Evolutionary conservation across 2,797 vertebrate genomes (phyloP).

Genomic region (Mus caroli): DNA sequence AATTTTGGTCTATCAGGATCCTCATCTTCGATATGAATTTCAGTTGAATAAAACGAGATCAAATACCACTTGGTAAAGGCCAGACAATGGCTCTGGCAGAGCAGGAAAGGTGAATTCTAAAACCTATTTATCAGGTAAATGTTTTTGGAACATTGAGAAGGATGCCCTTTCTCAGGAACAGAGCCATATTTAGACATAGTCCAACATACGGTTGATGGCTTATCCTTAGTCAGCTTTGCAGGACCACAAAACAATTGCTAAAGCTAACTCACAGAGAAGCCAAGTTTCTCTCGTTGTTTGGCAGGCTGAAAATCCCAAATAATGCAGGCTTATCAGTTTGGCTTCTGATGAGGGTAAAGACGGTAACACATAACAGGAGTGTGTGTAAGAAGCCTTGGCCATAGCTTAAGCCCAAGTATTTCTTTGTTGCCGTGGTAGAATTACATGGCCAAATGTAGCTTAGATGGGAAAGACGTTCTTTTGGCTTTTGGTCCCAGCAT

Average conservation of each 20-base stretch:
- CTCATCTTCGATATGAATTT: neutral
- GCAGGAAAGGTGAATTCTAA: neutral
- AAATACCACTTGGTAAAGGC: neutral
- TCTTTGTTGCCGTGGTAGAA: neutral
- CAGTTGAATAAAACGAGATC: slow-evolving; percentile 32
- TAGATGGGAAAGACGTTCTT: neutral
- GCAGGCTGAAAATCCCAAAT: neutral
- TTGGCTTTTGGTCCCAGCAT: neutral
- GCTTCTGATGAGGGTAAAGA: neutral
- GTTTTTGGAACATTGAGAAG: neutral
- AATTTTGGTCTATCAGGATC: neutral
- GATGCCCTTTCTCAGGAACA: neutral
- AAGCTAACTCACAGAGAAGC: neutral
- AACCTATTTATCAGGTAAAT: neutral
- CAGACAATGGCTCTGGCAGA: neutral
- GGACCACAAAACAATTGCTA: neutral
- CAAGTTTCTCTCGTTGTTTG: neutral
- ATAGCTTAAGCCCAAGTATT: neutral
- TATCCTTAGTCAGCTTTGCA: neutral
- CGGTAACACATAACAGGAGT: neutral
- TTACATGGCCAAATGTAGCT: neutral
- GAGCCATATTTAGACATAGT: slow-evolving; percentile 1
- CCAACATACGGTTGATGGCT: neutral
- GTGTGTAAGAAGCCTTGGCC: neutral
- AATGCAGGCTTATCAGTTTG: neutral